Evolutionary conservation across 2,797 vertebrate genomes (phyloP), one percentile per base, ranked within the genome.

Genomic region (Phoeniculus purpureus): DNA sequence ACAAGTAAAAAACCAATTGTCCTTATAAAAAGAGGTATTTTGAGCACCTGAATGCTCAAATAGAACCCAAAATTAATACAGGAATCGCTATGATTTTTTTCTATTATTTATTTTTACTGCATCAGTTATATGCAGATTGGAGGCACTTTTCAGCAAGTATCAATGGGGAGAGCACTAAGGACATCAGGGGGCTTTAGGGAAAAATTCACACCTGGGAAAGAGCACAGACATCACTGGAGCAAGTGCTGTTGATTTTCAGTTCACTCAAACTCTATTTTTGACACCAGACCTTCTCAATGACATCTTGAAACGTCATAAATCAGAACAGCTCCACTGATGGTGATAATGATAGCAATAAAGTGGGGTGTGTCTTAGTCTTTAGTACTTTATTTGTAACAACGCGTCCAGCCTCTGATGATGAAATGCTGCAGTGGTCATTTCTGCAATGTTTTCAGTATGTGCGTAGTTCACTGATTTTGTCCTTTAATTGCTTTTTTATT

Each of bases 1-100:
- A 83, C 48, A 89, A 93, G 78, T 81, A 92, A 90, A 89, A 77
- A 76, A 71, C 56, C 34, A 56, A 85, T 84, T 81, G 54, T 83
- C 45, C 67, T 67, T 40, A 85, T 40, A 76, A 85, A 87, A 79
- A 62, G 66, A 68, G 34, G n/a, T 9, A 56, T 94, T 93, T 77
- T 89, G 40, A n/a, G n/a, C n/a, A 71, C 22, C 3, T 23, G 43
- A 59, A 68, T 61, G 65, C 72, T 94, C 94, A 92, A 93, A 88
- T 40, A 83, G 90, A 89, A 16, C 7, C 2, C 45, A 59, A 72
- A 85, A 58, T 74, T 80, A 93, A 75, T 82, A 81, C 56, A 34
- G 71, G 37, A 92, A 65, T 5, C 0, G n/a, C 29, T 75, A 27
- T 47, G 11, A 60, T 75, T 92, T 85, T 29, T 78, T 90, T 89